Conservation (phyloP, 2,113 vertebrate species). For the Mesocricetus auratus region DNA sequence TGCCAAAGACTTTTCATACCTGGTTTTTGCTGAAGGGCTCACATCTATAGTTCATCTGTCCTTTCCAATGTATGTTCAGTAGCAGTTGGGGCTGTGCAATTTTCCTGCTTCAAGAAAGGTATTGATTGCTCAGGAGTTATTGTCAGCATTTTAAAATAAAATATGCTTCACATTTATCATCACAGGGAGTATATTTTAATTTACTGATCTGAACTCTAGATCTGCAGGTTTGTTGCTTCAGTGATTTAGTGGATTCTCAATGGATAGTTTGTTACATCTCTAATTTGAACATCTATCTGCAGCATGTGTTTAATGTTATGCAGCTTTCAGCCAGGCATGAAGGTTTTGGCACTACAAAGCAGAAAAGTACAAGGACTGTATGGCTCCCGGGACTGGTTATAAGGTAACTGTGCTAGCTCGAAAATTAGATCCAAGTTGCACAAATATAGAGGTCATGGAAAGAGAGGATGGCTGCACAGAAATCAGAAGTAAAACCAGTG, state of each 20-base stretch:
- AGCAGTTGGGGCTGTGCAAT: constrained; percentile 37
- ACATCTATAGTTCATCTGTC: background rate
- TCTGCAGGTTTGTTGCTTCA: constrained; percentile 70
- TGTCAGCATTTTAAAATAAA: constrained; percentile 74
- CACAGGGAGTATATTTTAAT: constrained; percentile 66
- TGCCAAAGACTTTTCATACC: background rate
- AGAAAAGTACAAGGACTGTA: constrained; percentile 45
- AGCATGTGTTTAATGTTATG: constrained; percentile 61
- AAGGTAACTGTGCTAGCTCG: constrained; percentile 52
- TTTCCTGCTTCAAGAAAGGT: constrained; percentile 65
- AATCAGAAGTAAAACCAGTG: constrained; percentile 19
- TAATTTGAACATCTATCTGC: constrained; percentile 75
- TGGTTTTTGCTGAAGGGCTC: constrained; percentile 17
- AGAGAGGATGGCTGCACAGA: constrained; percentile 38
- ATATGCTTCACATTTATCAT: constrained; percentile 74
- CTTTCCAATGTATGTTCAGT: constrained; percentile 31
- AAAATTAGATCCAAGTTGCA: constrained; percentile 60
- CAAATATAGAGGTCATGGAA: constrained; percentile 51
- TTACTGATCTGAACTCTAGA: constrained; percentile 55
- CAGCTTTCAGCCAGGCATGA: constrained; percentile 80
- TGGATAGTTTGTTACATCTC: constrained; percentile 74
- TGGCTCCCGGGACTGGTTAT: constrained; percentile 61
- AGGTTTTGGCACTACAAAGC: constrained; percentile 66
- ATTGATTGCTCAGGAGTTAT: constrained; percentile 64
- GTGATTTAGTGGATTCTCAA: constrained; percentile 46